phyloP scores from a whole-genome alignment of 2,797 vertebrate genomes.

The Picus viridis region DNA sequence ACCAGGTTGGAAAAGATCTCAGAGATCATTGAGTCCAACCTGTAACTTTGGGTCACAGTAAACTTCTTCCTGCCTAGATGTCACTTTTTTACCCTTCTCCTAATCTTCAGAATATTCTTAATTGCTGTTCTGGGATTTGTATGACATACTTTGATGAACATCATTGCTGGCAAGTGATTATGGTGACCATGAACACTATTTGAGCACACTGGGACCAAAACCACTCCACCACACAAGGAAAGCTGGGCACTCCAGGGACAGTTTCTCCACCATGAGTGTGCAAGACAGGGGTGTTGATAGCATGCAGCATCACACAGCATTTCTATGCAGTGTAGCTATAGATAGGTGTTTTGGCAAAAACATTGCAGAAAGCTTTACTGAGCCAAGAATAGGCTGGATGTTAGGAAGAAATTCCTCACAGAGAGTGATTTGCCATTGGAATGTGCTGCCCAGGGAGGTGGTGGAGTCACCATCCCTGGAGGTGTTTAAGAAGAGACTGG shows the following conservation, averaged over 20 bases:
- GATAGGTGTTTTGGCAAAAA: neutral
- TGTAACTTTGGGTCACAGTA: accelerated
- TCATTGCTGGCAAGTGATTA: neutral
- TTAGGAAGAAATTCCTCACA: too few relatives aligned
- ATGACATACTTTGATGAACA: neutral
- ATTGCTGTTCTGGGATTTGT: neutral
- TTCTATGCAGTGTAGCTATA: neutral
- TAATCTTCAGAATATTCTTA: neutral
- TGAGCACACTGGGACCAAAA: neutral
- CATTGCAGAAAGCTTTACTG: neutral
- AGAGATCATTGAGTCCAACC: too few relatives aligned
- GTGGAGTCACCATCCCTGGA: too few relatives aligned
- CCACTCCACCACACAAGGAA: neutral
- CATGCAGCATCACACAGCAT: neutral
- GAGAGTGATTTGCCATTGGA: too few relatives aligned
- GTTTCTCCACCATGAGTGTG: neutral
- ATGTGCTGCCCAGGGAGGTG: too few relatives aligned
- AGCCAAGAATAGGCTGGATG: neutral
- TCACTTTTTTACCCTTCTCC: neutral
- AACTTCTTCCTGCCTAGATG: neutral
- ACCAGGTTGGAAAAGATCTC: too few relatives aligned
- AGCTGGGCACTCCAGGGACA: neutral
- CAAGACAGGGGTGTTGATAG: neutral
- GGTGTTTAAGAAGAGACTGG: too few relatives aligned
- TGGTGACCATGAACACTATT: neutral